Base-by-base conservation (phyloP, 2,797 vertebrate genomes). In the Dallia pectoralis region DNA sequence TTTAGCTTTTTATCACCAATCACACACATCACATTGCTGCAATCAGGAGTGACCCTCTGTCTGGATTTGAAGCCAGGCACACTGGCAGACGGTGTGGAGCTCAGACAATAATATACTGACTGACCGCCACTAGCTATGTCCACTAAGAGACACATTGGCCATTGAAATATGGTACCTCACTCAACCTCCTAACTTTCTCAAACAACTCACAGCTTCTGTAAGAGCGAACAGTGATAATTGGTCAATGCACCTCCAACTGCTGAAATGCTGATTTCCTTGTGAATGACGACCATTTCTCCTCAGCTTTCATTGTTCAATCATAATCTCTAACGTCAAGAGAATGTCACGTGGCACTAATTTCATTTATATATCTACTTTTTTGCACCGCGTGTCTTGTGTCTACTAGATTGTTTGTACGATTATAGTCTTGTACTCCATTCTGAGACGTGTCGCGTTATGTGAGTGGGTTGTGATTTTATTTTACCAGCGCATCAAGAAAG, bases 201-300 rank as follows among this genome's bases (percentile, higher is more conserved):
- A 74, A 71, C 53, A 66, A 79, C 73, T 59, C 22, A n/a, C 22
- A 33, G 61, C 61, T 71, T 72, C 30, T 67, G 33, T 63, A 29
- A 75, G 80, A 40, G 72, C 33, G 12, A 69, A 71, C 59, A 69
- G 1, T 1, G 59, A 44, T 78, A 78, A 67, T 65, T 49, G 71
- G 66, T 33, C 70, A 16, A n/a, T 33, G 61, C 56, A 4, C 62
- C 1, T 44, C 25, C 66, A 82, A 82, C 74, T 73, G 11, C 66
- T 47, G 67, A 81, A 80, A 77, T 79, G 82, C 68, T 72, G 15
- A 76, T 83, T 84, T 83, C 0, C 44, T 74, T 72, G 69, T 84
- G 74, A 67, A 8, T 56, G 59, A 63, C 33, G 63, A 36, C 70
- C 69, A 69, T 11, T 19, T 18, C 25, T 16, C 32, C 30, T 29